These are phyloP conservation scores for Bradypodion ventrale DNA, from an alignment of 2,797 vertebrate species.

Conservation along the genomic window DNA sequence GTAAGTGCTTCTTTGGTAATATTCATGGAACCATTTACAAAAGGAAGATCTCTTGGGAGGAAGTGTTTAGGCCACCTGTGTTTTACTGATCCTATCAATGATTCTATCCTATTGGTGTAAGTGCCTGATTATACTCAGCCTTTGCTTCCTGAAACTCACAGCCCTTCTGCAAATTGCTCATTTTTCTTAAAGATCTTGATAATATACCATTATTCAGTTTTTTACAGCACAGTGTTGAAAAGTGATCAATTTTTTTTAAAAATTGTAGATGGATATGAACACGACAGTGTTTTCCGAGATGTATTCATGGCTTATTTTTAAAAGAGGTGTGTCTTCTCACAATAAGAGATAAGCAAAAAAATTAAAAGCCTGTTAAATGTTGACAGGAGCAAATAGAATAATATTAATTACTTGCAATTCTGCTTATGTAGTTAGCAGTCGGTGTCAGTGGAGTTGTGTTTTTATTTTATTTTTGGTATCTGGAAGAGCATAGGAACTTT, in stretches of 20 bases:
- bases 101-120: not conserved
- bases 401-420: not conserved
- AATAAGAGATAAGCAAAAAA: slow-evolving; percentile 64
- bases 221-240: slow-evolving; percentile 34
- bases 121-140: not conserved
- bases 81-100: not conserved
- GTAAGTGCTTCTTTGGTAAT: not conserved
- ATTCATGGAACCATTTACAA: rapidly evolving
- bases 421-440: slow-evolving; percentile 22
- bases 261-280: slow-evolving; percentile 14
- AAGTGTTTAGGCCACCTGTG: not conserved
- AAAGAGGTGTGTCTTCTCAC: slow-evolving; percentile 28
- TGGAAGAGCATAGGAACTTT: slow-evolving; percentile 9
- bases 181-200: slow-evolving; percentile 11
- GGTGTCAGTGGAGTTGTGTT: too few species aligned
- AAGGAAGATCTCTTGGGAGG: slow-evolving; percentile 6
- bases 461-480: slow-evolving; percentile 15
- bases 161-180: slow-evolving; percentile 35
- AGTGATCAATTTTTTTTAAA: slow-evolving; percentile 18
- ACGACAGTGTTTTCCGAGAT: not conserved
- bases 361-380: not conserved
- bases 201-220: slow-evolving; percentile 30
- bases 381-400: slow-evolving; percentile 10
- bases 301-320: not conserved
- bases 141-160: slow-evolving; percentile 41